These are phyloP conservation scores for Drosophila gaucha DNA, from an alignment of 2,888 invertebrate species.

Conservation along the genomic window DNA sequence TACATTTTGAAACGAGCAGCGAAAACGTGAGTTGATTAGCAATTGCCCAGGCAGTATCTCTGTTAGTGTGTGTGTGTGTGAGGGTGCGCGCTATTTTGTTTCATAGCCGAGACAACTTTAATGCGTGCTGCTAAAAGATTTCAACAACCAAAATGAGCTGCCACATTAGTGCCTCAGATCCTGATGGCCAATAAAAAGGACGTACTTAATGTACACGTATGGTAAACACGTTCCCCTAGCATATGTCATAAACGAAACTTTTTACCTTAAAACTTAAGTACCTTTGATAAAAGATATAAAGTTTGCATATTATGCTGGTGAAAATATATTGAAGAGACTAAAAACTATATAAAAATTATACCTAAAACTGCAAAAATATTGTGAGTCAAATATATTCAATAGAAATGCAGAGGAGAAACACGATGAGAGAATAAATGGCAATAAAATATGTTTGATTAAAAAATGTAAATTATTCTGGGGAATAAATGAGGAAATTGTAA, in stretches of 20 bases:
- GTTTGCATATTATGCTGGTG: not conserved
- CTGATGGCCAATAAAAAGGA: conserved; percentile 51
- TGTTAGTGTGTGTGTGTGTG: conserved; percentile 15
- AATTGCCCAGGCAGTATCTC: conserved; percentile 50
- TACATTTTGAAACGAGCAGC: conserved; percentile 80
- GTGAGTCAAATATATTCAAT: too few relatives aligned
- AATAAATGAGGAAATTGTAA: too few relatives aligned
- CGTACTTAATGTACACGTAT: conserved; percentile 51
- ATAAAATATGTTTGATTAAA: too few relatives aligned
- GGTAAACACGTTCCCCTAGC: conserved; percentile 54
- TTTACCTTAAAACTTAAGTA: conserved; percentile 11
- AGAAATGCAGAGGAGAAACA: too few relatives aligned
- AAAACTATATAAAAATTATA: too few relatives aligned
- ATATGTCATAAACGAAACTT: conserved; percentile 48
- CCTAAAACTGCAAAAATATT: too few relatives aligned
- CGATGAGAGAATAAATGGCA: too few relatives aligned
- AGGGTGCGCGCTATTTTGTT: conserved; percentile 43
- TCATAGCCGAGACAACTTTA: conserved; percentile 63
- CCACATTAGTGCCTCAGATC: conserved; percentile 50
- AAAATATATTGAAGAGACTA: too few relatives aligned
- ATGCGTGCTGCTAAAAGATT: conserved; percentile 56
- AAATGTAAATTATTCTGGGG: too few relatives aligned
- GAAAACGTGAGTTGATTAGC: conserved; percentile 80
- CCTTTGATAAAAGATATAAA: not conserved
- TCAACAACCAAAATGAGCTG: conserved; percentile 40